Percentiles rank a stretch among this genome's conserved stretches.
Evolutionary conservation across 1,140 invertebrate species (phyloP).

Genomic region (Solenopsis invicta): DNA sequence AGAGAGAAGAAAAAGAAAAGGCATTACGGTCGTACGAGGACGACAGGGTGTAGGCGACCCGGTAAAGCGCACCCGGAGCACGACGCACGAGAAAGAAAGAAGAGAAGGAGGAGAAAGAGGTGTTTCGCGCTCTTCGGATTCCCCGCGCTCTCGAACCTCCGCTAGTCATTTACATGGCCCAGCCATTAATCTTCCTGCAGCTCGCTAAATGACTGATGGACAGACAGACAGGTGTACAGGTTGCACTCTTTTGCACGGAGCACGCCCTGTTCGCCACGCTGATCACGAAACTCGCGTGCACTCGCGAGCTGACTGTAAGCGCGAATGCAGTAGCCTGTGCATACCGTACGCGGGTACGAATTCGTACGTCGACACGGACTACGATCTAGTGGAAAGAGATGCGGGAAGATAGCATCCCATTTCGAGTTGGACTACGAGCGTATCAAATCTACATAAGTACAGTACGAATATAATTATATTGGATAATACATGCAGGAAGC

Average conservation of each 20-base stretch:
- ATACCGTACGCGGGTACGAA: slow-evolving; percentile 15
- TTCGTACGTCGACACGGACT: slow-evolving; percentile 38
- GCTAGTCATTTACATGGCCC: slow-evolving; percentile 70
- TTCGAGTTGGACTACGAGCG: background rate
- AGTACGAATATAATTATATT: background rate
- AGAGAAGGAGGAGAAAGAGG: too few species aligned
- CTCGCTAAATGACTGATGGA: slow-evolving; percentile 73
- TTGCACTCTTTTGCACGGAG: slow-evolving; percentile 60
- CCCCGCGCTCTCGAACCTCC: slow-evolving; percentile 18
- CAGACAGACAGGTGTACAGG: slow-evolving; percentile 64
- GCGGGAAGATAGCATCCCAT: slow-evolving; percentile 13
- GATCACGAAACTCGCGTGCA: slow-evolving; percentile 61
- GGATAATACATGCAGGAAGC: background rate
- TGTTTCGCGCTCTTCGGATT: slow-evolving; percentile 33
- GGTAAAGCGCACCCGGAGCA: slow-evolving; percentile 33
- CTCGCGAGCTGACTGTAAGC: slow-evolving; percentile 39
- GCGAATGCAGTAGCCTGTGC: slow-evolving; percentile 19
- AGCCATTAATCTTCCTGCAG: slow-evolving; percentile 70
- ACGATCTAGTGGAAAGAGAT: slow-evolving; percentile 17
- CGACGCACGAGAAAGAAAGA: slow-evolving; percentile 5
- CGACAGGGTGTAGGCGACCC: slow-evolving; percentile 50
- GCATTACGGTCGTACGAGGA: background rate
- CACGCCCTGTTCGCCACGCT: slow-evolving; percentile 55
- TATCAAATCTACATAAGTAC: background rate
- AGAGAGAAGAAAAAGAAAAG: slow-evolving; percentile 43